phyloP scores from a whole-genome alignment of 2,888 invertebrate species.

The Hylaea fasciaria region DNA sequence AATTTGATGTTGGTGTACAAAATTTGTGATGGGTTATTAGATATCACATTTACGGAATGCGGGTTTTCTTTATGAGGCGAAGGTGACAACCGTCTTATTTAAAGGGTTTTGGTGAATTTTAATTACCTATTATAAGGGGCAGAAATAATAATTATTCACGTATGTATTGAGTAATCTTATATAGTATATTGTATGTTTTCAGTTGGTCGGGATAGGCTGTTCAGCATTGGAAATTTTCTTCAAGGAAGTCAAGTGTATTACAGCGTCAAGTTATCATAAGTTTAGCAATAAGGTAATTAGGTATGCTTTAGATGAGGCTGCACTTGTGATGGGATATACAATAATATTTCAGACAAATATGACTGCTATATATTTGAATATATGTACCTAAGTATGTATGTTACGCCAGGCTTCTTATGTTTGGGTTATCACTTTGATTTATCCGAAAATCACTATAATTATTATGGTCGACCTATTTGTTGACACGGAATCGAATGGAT shows the following conservation, averaged over 20 bases:
- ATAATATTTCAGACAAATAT: slow-evolving; percentile 12
- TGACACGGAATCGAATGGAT: too few species aligned
- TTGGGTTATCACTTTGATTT: slow-evolving; percentile 2
- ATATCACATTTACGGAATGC: slow-evolving; percentile 27
- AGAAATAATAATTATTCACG: too few species aligned
- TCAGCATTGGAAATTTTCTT: slow-evolving; percentile 39
- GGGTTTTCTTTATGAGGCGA: slow-evolving; percentile 15
- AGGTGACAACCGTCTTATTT: too few species aligned
- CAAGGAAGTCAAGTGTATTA: slow-evolving; percentile 36
- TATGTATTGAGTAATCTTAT: too few species aligned
- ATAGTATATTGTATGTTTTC: slow-evolving; percentile 30
- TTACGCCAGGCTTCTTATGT: slow-evolving; percentile 5
- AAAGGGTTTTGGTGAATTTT: too few species aligned
- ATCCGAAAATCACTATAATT: not conserved
- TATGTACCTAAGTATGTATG: not conserved
- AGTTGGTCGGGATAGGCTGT: slow-evolving; percentile 44
- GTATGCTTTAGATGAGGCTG: slow-evolving; percentile 30
- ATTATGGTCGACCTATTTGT: too few species aligned
- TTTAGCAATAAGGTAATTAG: slow-evolving; percentile 32
- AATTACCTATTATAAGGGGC: too few species aligned
- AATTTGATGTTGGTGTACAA: too few species aligned
- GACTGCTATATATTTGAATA: slow-evolving; percentile 7
- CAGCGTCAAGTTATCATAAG: slow-evolving; percentile 32
- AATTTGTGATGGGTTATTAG: slow-evolving; percentile 9
- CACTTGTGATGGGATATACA: slow-evolving; percentile 31